phyloP scores from a whole-genome alignment of 1,140 invertebrate genomes.

The Goniozus legneri region DNA sequence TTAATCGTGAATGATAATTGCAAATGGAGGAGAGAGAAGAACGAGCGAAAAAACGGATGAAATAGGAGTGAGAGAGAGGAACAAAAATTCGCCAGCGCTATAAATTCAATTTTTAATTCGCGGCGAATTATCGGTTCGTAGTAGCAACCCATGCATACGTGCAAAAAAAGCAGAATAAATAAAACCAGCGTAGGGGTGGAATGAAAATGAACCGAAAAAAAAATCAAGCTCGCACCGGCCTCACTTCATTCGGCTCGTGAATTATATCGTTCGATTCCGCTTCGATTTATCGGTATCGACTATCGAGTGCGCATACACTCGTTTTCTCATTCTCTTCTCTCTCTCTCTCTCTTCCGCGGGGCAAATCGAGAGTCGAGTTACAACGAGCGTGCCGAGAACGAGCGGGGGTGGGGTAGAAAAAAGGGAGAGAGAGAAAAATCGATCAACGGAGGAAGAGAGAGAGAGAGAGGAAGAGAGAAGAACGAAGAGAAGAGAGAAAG shows the following conservation, averaged over 20 bases:
- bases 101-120: no score
- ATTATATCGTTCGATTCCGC: constrained; percentile 9
- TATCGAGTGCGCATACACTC: no score
- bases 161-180: no score
- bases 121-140: no score
- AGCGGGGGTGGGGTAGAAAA: not conserved
- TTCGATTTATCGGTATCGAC: constrained; percentile 7
- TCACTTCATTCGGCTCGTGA: not conserved
- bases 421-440: constrained; percentile 3
- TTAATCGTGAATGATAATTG: no score
- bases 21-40: no score
- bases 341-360: not conserved
- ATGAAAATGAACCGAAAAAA: constrained; percentile 16
- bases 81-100: no score
- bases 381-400: not conserved
- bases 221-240: constrained; percentile 4
- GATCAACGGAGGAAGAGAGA: not conserved
- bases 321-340: no score
- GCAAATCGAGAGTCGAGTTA: not conserved
- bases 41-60: not conserved
- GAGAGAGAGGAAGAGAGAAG: constrained; percentile 17
- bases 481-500: no score
- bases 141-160: no score
- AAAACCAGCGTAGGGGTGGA: no score
- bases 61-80: no score